Conservation (phyloP, 2,113 vertebrate genomes). For the Cephalopterus ornatus region DNA sequence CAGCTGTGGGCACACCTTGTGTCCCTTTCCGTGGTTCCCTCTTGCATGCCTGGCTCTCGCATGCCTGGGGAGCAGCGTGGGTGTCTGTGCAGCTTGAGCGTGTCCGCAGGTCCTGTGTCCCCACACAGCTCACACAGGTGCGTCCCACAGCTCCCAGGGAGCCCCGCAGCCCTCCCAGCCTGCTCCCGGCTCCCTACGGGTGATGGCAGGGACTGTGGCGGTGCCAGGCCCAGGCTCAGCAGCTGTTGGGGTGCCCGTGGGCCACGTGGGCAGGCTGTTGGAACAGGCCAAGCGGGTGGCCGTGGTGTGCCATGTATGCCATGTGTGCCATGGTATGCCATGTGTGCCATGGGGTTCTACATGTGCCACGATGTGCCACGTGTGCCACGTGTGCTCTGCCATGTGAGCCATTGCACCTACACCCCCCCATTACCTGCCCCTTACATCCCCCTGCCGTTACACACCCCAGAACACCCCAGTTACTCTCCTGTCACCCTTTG, state of each 20-base stretch:
- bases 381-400: not conserved
- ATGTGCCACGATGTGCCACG: too few species aligned
- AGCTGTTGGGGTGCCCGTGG: too few species aligned
- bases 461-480: not conserved
- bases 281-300: not conserved
- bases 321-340: not conserved
- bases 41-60: too few species aligned
- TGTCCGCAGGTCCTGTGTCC: too few species aligned
- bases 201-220: not conserved
- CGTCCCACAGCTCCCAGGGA: not conserved
- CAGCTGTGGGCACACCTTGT: not conserved
- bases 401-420: not conserved
- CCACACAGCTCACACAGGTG: fast-evolving
- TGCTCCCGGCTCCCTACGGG: not conserved
- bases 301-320: not conserved
- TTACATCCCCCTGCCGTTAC: not conserved
- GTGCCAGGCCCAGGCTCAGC: not conserved
- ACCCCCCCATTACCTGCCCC: not conserved
- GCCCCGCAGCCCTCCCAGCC: not conserved
- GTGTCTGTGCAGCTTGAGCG: not conserved
- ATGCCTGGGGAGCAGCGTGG: fast-evolving
- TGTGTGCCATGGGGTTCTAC: not conserved
- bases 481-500: not conserved
- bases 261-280: not conserved
- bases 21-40: not conserved